These are phyloP conservation scores for Drosophila seclusa DNA, from an alignment of 2,888 invertebrate genomes.

Conservation along the genomic window DNA sequence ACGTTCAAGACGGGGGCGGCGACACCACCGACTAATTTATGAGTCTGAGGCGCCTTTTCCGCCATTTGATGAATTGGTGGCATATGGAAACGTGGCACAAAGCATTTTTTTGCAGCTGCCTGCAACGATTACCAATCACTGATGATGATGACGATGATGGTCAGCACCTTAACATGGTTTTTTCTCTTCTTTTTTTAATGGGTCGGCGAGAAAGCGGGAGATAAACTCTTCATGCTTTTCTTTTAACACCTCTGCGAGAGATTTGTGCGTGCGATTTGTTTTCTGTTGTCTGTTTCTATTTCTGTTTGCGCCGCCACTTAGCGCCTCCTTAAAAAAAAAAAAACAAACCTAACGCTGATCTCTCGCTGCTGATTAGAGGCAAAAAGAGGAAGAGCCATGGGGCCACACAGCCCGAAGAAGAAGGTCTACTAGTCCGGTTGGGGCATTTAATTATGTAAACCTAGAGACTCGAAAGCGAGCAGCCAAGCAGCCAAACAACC, in stretches of 20 bases:
- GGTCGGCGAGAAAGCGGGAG: conserved; percentile 68
- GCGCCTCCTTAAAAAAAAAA: conserved; percentile 63
- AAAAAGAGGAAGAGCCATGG: background rate
- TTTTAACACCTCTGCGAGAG: conserved; percentile 80
- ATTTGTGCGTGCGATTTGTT: conserved; percentile 78
- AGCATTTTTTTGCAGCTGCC: conserved; percentile 65
- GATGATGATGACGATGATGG: background rate
- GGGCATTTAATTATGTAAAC: conserved; percentile 80
- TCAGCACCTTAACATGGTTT: background rate
- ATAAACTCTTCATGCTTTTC: conserved; percentile 78
- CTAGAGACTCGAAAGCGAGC: conserved; percentile 32
- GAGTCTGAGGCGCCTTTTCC: conserved; percentile 19
- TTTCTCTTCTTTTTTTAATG: conserved; percentile 53
- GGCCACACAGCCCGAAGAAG: background rate
- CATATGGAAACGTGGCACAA: conserved; percentile 46
- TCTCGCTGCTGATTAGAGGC: conserved; percentile 55
- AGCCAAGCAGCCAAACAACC: background rate
- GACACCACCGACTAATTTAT: conserved; percentile 35
- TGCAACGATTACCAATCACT: conserved; percentile 30
- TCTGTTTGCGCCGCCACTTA: conserved; percentile 73
- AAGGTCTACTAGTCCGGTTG: conserved; percentile 29
- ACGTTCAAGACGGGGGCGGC: conserved; percentile 19
- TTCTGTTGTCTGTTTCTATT: conserved; percentile 16
- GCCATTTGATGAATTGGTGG: conserved; percentile 63
- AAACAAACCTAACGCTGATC: conserved; percentile 47